These are phyloP conservation scores for Syndactyla subalaris DNA, from an alignment of 2,797 vertebrate genomes.

Conservation along the genomic window DNA sequence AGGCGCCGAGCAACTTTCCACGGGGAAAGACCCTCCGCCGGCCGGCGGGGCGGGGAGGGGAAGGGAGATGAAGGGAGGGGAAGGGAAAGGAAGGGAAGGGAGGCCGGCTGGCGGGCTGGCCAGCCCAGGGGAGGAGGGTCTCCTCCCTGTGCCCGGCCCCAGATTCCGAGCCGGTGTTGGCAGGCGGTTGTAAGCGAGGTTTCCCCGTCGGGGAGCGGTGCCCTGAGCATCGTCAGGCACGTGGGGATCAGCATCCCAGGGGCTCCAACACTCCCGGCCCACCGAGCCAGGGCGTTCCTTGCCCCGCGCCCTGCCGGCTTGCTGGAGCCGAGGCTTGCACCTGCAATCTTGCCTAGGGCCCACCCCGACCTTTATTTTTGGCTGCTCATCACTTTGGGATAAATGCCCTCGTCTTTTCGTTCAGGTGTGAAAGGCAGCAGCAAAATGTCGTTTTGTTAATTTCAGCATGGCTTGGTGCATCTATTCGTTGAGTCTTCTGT, in stretches of 20 bases:
- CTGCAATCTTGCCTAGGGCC: not conserved
- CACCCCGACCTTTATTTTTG: not conserved
- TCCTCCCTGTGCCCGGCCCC: not conserved
- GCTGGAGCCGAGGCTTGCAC: not conserved
- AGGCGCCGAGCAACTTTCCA: not conserved
- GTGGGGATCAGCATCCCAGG: not conserved
- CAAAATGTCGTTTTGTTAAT: not conserved
- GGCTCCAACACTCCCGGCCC: not conserved
- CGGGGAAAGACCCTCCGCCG: not conserved
- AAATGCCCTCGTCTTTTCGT: not conserved
- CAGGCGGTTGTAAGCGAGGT: fast-evolving
- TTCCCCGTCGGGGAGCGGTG: not conserved
- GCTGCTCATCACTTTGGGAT: not conserved
- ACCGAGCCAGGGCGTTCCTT: not conserved
- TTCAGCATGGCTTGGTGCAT: not conserved
- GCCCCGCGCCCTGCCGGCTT: fast-evolving
- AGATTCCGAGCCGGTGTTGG: not conserved
- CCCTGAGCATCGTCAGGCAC: not conserved
- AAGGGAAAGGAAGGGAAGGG: not conserved
- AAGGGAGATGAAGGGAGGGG: no score
- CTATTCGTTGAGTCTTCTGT: fast-evolving
- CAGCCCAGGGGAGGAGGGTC: not conserved
- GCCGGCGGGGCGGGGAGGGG: not conserved
- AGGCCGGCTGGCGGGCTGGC: not conserved
- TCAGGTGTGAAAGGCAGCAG: not conserved